These are phyloP conservation scores for Gracilinanus agilis DNA, from an alignment of 2,113 vertebrate species.

Conservation along the genomic window DNA sequence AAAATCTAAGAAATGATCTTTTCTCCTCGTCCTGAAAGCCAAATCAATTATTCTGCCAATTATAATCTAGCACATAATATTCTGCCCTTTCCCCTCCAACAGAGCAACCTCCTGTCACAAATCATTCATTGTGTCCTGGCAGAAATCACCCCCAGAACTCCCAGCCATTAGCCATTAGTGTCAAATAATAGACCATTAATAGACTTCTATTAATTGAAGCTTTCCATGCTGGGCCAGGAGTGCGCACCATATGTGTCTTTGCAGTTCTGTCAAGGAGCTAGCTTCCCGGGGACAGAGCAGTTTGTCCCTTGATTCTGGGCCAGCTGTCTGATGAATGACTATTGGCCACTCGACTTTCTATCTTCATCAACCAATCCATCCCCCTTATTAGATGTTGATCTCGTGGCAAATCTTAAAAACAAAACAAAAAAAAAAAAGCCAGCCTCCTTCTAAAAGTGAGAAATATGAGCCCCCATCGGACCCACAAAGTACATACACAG, in stretches of 20 bases:
- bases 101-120: constrained; percentile 60
- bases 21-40: constrained; percentile 56
- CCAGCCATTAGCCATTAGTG: constrained; percentile 62
- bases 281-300: constrained; percentile 25
- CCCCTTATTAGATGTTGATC: constrained; percentile 59
- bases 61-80: constrained; percentile 66
- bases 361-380: constrained; percentile 64
- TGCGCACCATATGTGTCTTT: constrained; percentile 8
- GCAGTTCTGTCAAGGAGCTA: constrained; percentile 58
- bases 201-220: constrained; percentile 68
- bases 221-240: constrained; percentile 63
- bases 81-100: constrained; percentile 56
- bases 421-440: no score
- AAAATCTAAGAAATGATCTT: constrained; percentile 10
- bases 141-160: constrained; percentile 47
- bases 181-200: constrained; percentile 67
- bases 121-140: constrained; percentile 56
- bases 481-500: neutral
- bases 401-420: constrained; percentile 50
- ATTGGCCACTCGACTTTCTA: constrained; percentile 34
- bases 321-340: constrained; percentile 48
- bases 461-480: constrained; percentile 25
- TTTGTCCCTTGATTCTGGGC: constrained; percentile 55
- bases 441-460: constrained; percentile 44
- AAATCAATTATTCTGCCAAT: constrained; percentile 68